Evolutionary conservation across 2,113 vertebrate species (phyloP), one percentile per base, ranked within the genome.

Genomic region (Cromileptes altivelis): DNA sequence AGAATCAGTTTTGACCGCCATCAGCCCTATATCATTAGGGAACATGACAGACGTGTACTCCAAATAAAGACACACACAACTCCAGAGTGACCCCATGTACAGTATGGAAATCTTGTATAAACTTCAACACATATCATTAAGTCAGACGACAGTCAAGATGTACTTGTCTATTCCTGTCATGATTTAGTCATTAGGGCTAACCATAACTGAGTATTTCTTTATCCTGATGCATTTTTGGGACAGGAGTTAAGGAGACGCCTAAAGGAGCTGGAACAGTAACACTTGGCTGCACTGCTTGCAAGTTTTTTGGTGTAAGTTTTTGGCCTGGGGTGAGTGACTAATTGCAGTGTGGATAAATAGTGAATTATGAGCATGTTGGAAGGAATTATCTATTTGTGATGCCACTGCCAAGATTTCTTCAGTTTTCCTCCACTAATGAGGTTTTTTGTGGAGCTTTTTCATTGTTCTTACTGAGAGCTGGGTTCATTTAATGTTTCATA

Each of bases 91-190:
- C 61, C 73, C 55, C 37, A 61, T 52, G 61, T 30, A 55, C 50
- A 40, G 25, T 79, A 74, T 84, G 81, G 74, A 87, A 75, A 86
- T 85, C 12, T 68, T 89, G 73, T 78, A 87, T 87, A 90, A 87
- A 82, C 74, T 78, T 86, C 85, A 91, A 90, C 70, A 85, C 85
- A 85, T 86, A 68, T 86, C 58, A 85, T 88, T 89, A 85, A 78
- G 70, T 81, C 63, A 65, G 62, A 65, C 56, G 64, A 84, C 67
- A 69, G n/a, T 75, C 9, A 60, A 87, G 47, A 79, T 75, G 57
- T 56, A 80, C 87, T 82, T 81, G 81, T 87, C 77, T 87, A 61
- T 82, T 90, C 75, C 58, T 79, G 78, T 70, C 53, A 23, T 50
- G 58, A 89, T 80, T 90, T 67, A 64, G 82, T 81, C 76, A 79